Base-by-base conservation (phyloP, 2,113 vertebrate genomes). In the Gopherus evgoodei region DNA sequence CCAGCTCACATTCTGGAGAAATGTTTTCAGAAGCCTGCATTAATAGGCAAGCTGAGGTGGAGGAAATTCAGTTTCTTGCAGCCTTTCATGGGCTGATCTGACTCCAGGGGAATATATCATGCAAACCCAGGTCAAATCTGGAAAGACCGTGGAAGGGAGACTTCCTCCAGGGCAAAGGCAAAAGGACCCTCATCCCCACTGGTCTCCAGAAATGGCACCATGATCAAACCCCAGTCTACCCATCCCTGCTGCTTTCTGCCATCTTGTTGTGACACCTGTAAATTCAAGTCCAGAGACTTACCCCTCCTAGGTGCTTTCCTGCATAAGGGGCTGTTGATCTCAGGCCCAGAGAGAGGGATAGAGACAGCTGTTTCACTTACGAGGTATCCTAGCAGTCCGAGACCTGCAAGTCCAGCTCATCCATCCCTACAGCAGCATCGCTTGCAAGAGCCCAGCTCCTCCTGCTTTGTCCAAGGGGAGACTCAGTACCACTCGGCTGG, bases 11-110 rank as follows among this genome's bases (percentile, higher is more conserved):
- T 84, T 79, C 59, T 2, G 3, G 38, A 57, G 44, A 80, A 57
- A 53, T 49, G 54, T 92, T 96, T 93, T 88, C 85, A 90, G 85
- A 89, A 89, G 87, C 84, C 52, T 50, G 62, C n/a, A 3, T 56
- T 90, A 81, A 42, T 14, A 35, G 35, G 91, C 42, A 25, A 27
- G 89, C 6, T 57, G 91, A 54, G 89, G 91, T 11, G 57, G 29
- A 83, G 90, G 86, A 90, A 90, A 84, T 47, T 87, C 1, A 4
- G 93, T 90, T 88, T 75, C 25, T 9, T 2, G 82, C 0, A 0
- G 38, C 4, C 5, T 5, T 90, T 54, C 59, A 6, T 0, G 5
- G 49, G 19, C 42, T 80, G 78, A 80, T 27, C 78, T 80, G 25
- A 80, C 78, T 50, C 44, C 49, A 50, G 78, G 78, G 24, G 16